Evolutionary conservation across 2,888 invertebrate genomes (phyloP).

Genomic region (Cosmopolites sordidus): DNA sequence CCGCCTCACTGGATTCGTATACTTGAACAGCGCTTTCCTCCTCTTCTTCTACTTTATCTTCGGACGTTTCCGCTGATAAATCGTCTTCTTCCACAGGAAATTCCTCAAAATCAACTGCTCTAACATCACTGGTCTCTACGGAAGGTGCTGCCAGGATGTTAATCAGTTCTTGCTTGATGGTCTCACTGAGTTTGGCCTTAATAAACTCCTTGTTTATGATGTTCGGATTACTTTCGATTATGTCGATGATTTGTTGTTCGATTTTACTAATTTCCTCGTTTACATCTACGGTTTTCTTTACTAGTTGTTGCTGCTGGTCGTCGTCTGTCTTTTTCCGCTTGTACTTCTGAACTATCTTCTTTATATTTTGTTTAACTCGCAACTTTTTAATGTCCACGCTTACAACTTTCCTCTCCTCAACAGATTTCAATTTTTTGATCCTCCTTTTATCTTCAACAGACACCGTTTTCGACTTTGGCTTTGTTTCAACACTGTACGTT

Average conservation of each 20-base stretch:
- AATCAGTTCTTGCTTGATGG: constrained; percentile 39
- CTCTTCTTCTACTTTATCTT: constrained; percentile 9
- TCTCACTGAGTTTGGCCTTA: constrained; percentile 47
- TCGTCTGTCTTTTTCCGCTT: constrained; percentile 32
- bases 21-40: constrained; percentile 12
- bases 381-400: constrained; percentile 15
- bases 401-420: background rate
- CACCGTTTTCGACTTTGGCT: constrained; percentile 3
- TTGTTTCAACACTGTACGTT: background rate
- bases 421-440: background rate
- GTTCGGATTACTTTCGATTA: constrained; percentile 50
- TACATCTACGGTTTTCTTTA: constrained; percentile 49
- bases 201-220: constrained; percentile 50
- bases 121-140: background rate
- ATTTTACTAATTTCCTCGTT: constrained; percentile 50
- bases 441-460: constrained; percentile 27
- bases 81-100: background rate
- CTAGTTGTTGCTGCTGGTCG: constrained; percentile 32
- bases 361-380: constrained; percentile 36
- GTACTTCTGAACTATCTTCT: constrained; percentile 36
- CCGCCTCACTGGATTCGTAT: constrained; percentile 7
- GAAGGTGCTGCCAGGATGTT: constrained; percentile 24
- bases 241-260: constrained; percentile 50
- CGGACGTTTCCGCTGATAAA: background rate
- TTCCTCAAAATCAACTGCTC: background rate